Evolutionary conservation across 2,888 invertebrate species (phyloP).

Genomic region (Unio delphinus): DNA sequence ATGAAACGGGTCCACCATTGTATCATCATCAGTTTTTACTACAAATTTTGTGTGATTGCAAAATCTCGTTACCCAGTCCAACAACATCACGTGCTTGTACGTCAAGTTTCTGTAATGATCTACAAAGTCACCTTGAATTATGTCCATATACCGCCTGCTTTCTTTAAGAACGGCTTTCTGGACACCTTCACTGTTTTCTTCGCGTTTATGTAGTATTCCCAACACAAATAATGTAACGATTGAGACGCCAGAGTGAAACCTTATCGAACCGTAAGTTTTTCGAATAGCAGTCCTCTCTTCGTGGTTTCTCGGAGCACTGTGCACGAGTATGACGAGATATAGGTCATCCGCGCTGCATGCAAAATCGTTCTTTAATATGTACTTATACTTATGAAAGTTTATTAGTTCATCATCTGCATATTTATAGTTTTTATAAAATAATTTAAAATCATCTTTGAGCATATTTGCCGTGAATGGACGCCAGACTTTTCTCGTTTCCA

Average conservation of each 20-base stretch:
- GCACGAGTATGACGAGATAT: slow-evolving; percentile 30
- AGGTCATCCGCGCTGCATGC: slow-evolving; percentile 26
- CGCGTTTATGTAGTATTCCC: slow-evolving; percentile 11
- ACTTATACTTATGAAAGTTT: slow-evolving; percentile 27
- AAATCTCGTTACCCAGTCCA: slow-evolving; percentile 59
- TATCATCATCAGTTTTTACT: slow-evolving; percentile 69
- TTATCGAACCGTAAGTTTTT: slow-evolving; percentile 42
- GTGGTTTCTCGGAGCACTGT: slow-evolving; percentile 36
- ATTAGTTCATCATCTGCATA: slow-evolving; percentile 8
- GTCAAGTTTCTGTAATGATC: slow-evolving; percentile 69
- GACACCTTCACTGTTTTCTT: slow-evolving; percentile 5
- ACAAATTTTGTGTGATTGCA: slow-evolving; percentile 64
- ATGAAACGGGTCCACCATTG: slow-evolving; percentile 73
- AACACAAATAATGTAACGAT: slow-evolving; percentile 38
- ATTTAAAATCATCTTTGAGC: too few relatives aligned
- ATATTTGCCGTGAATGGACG: too few relatives aligned
- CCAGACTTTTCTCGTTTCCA: slow-evolving; percentile 47
- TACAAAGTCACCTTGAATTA: slow-evolving; percentile 60
- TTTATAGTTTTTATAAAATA: not conserved
- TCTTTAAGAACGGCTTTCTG: slow-evolving; percentile 30
- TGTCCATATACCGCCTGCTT: slow-evolving; percentile 32
- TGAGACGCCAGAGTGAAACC: slow-evolving; percentile 12
- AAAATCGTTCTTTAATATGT: slow-evolving; percentile 19
- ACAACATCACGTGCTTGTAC: slow-evolving; percentile 62
- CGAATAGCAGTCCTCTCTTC: slow-evolving; percentile 36